Percentiles rank a stretch among this genome's conserved stretches.
phyloP scores from a whole-genome alignment of 2,888 invertebrate species.

The Tipula helvola region DNA sequence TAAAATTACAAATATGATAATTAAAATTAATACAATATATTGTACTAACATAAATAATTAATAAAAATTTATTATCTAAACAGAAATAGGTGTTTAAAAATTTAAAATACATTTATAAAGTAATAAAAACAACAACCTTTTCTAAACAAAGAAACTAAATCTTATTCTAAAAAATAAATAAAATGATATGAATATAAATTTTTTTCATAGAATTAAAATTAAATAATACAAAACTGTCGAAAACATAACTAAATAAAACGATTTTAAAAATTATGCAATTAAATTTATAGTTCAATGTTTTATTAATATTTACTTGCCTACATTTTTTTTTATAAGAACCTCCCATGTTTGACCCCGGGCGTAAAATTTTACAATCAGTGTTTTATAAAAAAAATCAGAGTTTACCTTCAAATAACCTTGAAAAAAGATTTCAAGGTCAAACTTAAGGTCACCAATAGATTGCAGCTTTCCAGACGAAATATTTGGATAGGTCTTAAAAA shows the following conservation, averaged over 20 bases:
- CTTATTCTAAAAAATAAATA: background rate
- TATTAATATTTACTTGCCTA: too few relatives aligned
- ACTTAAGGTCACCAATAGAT: too few relatives aligned
- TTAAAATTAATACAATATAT: background rate
- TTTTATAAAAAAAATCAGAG: too few relatives aligned
- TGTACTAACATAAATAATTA: background rate
- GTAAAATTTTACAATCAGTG: too few relatives aligned
- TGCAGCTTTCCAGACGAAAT: too few relatives aligned
- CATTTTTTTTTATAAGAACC: too few relatives aligned
- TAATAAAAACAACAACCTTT: background rate
- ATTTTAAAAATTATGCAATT: background rate
- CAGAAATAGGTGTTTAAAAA: background rate
- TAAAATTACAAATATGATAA: background rate
- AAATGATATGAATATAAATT: background rate
- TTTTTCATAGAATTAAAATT: background rate
- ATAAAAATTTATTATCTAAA: background rate
- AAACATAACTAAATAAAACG: background rate
- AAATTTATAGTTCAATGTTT: background rate
- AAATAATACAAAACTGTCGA: background rate
- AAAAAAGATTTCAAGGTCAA: too few relatives aligned
- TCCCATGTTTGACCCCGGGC: too few relatives aligned
- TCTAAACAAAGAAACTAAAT: background rate
- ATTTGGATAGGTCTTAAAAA: too few relatives aligned
- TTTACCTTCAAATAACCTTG: too few relatives aligned
- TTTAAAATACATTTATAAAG: background rate